phyloP scores from a whole-genome alignment of 2,888 invertebrate genomes.

The Eudasyphora cyanicolor region DNA sequence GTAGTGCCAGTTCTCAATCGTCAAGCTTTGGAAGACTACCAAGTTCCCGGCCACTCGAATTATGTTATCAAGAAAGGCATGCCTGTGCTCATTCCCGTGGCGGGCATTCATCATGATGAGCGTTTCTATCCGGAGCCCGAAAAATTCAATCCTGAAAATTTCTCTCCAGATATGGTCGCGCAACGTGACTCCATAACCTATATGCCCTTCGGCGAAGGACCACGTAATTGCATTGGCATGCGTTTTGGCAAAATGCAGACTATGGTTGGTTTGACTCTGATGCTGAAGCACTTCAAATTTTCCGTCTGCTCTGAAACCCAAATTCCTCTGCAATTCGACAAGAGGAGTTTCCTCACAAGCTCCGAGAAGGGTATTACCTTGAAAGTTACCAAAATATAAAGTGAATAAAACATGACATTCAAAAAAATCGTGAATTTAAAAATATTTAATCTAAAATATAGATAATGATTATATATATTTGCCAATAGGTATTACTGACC shows the following conservation, averaged over 20 bases:
- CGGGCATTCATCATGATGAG: conserved; percentile 82
- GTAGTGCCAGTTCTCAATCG: conserved; percentile 81
- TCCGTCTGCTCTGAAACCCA: conserved; percentile 69
- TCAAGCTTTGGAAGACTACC: conserved; percentile 81
- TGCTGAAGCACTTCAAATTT: conserved; percentile 73
- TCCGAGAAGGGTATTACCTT: conserved; percentile 69
- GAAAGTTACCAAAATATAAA: conserved; percentile 39
- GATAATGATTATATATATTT: not conserved
- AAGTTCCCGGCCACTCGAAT: conserved; percentile 80
- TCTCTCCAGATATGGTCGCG: conserved; percentile 81
- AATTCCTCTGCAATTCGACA: conserved; percentile 68
- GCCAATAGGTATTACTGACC: too few species aligned
- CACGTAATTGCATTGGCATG: conserved; percentile 76
- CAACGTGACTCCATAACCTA: conserved; percentile 80
- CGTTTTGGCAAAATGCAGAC: conserved; percentile 77
- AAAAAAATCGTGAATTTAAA: not conserved
- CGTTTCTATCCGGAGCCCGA: conserved; percentile 81
- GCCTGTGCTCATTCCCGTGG: conserved; percentile 71
- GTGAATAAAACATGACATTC: too few species aligned
- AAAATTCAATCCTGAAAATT: conserved; percentile 84
- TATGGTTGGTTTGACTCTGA: conserved; percentile 72
- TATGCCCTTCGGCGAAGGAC: conserved; percentile 77
- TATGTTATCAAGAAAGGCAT: conserved; percentile 80
- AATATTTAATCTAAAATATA: not conserved
- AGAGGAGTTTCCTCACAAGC: conserved; percentile 64